Conservation (phyloP, 1,140 invertebrate genomes). For the Anoplolepis gracilipes region DNA sequence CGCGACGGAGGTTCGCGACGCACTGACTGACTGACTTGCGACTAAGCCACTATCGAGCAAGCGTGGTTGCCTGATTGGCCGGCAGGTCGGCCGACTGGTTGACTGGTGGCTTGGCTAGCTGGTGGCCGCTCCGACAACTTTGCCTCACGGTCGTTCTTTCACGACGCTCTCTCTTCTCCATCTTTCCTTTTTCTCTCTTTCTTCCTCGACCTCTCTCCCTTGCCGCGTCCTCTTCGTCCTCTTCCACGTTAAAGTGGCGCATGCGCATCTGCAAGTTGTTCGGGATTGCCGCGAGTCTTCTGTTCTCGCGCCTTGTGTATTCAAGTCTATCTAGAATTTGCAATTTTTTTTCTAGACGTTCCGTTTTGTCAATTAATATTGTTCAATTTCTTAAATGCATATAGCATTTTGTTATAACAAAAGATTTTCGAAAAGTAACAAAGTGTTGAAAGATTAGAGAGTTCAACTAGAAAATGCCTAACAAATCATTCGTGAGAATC, state of each 20-base stretch:
- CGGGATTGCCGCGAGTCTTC: background rate
- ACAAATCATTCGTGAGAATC: background rate
- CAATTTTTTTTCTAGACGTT: background rate
- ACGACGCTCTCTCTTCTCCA: conserved; percentile 13
- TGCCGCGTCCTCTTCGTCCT: conserved; percentile 12
- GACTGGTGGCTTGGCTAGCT: conserved; percentile 50
- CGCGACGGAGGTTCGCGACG: conserved; percentile 36
- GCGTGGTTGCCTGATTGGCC: conserved; percentile 67
- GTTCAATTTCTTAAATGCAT: background rate
- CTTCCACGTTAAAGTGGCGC: background rate
- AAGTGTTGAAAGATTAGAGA: background rate
- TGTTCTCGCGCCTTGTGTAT: background rate
- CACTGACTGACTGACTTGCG: conserved; percentile 56
- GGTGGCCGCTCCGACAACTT: conserved; percentile 43
- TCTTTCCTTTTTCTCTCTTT: background rate
- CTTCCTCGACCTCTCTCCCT: background rate
- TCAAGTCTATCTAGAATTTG: background rate
- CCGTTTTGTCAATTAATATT: background rate
- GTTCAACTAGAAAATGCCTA: no score
- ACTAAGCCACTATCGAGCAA: background rate
- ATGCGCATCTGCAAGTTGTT: background rate
- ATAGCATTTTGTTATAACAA: background rate
- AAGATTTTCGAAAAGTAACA: background rate
- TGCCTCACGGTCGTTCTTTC: conserved; percentile 66
- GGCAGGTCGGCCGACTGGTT: conserved; percentile 52